Evolutionary conservation across 2,888 invertebrate genomes (phyloP), one percentile per base, ranked within the genome.

Genomic region (Mylabris sibirica): DNA sequence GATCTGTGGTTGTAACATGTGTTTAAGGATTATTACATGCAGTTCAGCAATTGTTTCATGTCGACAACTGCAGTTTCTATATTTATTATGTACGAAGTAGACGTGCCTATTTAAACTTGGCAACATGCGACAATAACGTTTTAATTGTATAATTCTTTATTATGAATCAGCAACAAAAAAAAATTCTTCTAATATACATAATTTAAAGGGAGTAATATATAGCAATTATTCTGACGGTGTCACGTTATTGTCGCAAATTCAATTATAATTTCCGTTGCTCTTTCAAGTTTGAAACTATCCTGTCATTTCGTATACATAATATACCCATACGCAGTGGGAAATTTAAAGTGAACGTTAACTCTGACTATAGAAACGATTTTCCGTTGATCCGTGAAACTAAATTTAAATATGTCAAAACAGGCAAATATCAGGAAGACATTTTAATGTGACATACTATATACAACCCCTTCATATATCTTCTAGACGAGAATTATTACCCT

Each of bases 1-100:
- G 81, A 81, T 83, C 78, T 76, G 81, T 76, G 81, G 82, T 78
- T 74, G 78, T 76, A 82, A 82, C 84, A 83, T 83, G 82, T 84
- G 83, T 82, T 82, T 76, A 79, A 83, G 82, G 77, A 77, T 78
- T 77, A 77, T 78, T 80, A 79, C 75, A 72, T 72, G 72, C 70
- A 62, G 68, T 67, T 67, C 63, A 59, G 70, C 71, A 70, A 78
- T 78, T 78, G 76, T 77, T 79, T 75, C 72, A 72, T 66, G 74
- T 75, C 74, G 71, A 75, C 74, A 71, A 74, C 73, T 66, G 66
- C 70, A 65, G 64, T 68, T 49, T 53, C 53, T 65, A 67, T 69
- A 72, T 71, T 73, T 69, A 72, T 65, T 69, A 67, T 57, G 71
- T 71, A 62, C 59, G 66, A 60, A 65, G 67, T 67, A 68, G 65